These are phyloP conservation scores for Neocrepidodera transversa DNA, from an alignment of 2,888 invertebrate species.

Conservation along the genomic window DNA sequence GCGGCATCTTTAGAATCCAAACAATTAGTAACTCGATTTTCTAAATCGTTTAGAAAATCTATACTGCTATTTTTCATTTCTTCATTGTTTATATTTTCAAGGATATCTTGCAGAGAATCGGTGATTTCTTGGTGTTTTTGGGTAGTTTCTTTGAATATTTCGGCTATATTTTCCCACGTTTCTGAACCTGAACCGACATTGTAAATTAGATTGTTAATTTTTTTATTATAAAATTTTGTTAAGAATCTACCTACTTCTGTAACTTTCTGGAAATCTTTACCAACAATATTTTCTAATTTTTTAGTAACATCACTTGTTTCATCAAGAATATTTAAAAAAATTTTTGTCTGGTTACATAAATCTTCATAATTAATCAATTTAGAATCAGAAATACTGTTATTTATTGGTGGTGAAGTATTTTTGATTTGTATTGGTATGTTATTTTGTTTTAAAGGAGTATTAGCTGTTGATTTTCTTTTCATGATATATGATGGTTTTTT, in stretches of 20 bases:
- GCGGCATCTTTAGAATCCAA: constrained; percentile 14
- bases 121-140: not conserved
- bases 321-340: not conserved
- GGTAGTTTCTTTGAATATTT: constrained; percentile 5
- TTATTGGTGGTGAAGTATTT: not conserved
- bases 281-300: not conserved
- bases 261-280: constrained; percentile 4
- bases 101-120: constrained; percentile 5
- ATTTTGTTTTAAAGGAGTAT: not conserved
- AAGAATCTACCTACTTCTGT: constrained; percentile 16
- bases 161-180: constrained; percentile 19
- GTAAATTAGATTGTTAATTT: constrained; percentile 19
- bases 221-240: constrained; percentile 15
- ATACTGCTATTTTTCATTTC: not conserved
- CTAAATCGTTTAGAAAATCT: not conserved
- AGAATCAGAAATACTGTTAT: not conserved
- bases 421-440: not conserved
- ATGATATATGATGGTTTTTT: not conserved
- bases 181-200: constrained; percentile 7
- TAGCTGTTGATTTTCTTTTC: not conserved
- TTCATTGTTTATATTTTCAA: constrained; percentile 17
- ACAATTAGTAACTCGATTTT: constrained; percentile 7
- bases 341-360: not conserved
- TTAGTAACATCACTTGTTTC: not conserved
- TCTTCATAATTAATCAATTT: not conserved